Conservation (phyloP, 2,797 vertebrate genomes). For the Tauraco hartlaubi region DNA sequence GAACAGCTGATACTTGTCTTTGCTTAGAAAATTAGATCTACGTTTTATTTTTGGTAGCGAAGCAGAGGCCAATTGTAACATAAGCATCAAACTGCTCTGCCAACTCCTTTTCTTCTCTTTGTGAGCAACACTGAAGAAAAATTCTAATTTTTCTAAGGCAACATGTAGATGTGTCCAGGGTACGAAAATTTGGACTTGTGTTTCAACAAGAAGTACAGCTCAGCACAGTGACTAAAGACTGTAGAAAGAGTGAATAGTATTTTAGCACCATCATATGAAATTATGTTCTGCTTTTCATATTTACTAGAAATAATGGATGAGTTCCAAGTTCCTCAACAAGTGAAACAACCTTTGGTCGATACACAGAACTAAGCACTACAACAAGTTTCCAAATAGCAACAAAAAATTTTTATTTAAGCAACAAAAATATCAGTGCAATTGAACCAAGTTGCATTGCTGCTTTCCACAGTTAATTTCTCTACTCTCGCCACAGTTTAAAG, state of each 20-base stretch:
- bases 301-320: not conserved
- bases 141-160: not conserved
- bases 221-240: not conserved
- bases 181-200: not conserved
- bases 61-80: slow-evolving; percentile 39
- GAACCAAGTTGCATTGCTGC: not conserved
- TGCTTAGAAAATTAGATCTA: slow-evolving; percentile 46
- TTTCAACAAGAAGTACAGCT: not conserved
- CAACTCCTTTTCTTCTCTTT: slow-evolving; percentile 25
- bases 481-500: not conserved
- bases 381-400: not conserved
- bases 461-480: not conserved
- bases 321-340: not conserved
- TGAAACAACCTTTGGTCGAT: not conserved
- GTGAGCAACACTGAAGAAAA: not conserved
- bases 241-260: not conserved
- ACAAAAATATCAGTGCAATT: not conserved
- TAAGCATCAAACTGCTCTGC: slow-evolving; percentile 26
- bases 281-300: not conserved
- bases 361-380: not conserved
- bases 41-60: slow-evolving; percentile 45
- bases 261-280: not conserved
- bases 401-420: not conserved
- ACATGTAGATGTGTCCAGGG: not conserved
- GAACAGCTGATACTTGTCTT: slow-evolving; percentile 58